phyloP scores from a whole-genome alignment of 2,888 invertebrate genomes.

The Petrophora chlorosata region DNA sequence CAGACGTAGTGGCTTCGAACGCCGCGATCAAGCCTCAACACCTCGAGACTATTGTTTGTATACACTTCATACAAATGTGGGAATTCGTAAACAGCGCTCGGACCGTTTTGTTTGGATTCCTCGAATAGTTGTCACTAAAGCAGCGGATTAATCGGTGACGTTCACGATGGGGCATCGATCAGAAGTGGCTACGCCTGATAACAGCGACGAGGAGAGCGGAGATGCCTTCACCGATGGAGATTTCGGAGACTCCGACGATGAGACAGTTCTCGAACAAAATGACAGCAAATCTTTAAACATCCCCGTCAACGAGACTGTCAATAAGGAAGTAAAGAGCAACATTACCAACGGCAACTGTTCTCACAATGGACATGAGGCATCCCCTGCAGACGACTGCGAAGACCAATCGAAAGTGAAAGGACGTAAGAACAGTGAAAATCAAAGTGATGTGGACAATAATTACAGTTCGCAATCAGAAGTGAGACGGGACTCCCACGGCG shows the following conservation, averaged over 20 bases:
- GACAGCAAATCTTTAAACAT: constrained; percentile 44
- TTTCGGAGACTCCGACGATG: constrained; percentile 73
- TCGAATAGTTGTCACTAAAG: constrained; percentile 51
- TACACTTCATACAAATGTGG: constrained; percentile 50
- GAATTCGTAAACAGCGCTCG: constrained; percentile 58
- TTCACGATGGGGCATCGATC: constrained; percentile 65
- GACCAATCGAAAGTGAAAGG: constrained; percentile 49
- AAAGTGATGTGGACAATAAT: constrained; percentile 51
- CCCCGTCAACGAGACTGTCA: constrained; percentile 68
- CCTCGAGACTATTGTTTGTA: constrained; percentile 45
- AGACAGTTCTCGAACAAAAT: constrained; percentile 52
- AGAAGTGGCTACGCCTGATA: constrained; percentile 65
- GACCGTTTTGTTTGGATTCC: constrained; percentile 53
- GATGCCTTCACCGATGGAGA: constrained; percentile 77
- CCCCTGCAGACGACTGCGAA: constrained; percentile 30
- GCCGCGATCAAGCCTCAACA: constrained; percentile 43
- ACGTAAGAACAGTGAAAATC: constrained; percentile 47
- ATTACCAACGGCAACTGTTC: constrained; percentile 43
- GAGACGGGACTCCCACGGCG: constrained; percentile 68
- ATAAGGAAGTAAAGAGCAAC: constrained; percentile 52
- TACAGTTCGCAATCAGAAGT: constrained; percentile 47
- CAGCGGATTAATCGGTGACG: constrained; percentile 40
- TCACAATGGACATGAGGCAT: constrained; percentile 34
- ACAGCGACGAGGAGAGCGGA: constrained; percentile 73
- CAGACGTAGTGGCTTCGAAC: constrained; percentile 53